Evolutionary conservation across 2,113 vertebrate species (phyloP).

Genomic region (Onychostoma macrolepis): DNA sequence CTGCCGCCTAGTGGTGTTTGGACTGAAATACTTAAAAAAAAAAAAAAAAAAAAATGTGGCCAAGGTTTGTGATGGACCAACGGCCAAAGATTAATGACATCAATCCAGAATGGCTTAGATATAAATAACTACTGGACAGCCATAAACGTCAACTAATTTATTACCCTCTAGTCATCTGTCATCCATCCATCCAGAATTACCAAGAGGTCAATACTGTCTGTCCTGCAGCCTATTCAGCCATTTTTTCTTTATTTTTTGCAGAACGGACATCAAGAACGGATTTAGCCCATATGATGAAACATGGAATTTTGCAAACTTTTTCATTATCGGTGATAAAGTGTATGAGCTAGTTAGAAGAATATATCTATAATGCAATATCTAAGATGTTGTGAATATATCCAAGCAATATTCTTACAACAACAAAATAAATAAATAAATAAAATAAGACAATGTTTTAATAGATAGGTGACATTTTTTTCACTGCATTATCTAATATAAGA

Average conservation of each 20-base stretch:
- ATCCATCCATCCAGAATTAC: conserved; percentile 3
- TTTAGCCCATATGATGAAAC: not conserved
- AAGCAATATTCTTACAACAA: not conserved
- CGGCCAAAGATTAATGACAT: not conserved
- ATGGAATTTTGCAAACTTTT: not conserved
- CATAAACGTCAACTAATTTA: conserved; percentile 17
- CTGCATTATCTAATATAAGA: not conserved
- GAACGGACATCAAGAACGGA: not conserved
- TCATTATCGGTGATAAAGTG: not conserved
- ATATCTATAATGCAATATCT: not conserved
- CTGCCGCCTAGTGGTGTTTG: not conserved
- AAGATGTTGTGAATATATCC: not conserved
- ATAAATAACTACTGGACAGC: conserved; percentile 32
- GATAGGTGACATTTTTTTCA: not conserved
- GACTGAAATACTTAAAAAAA: too few species aligned
- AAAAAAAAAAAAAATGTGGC: too few species aligned
- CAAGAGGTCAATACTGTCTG: not conserved
- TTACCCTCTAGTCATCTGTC: not conserved
- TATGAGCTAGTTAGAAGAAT: not conserved
- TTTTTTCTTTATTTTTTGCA: not conserved
- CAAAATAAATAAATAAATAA: too few species aligned
- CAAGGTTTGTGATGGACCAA: not conserved
- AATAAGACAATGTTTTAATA: not conserved
- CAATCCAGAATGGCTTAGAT: not conserved
- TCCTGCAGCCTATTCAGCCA: not conserved